Evolutionary conservation across 2,888 invertebrate species (phyloP).

Genomic region (Aleiodes alternator): DNA sequence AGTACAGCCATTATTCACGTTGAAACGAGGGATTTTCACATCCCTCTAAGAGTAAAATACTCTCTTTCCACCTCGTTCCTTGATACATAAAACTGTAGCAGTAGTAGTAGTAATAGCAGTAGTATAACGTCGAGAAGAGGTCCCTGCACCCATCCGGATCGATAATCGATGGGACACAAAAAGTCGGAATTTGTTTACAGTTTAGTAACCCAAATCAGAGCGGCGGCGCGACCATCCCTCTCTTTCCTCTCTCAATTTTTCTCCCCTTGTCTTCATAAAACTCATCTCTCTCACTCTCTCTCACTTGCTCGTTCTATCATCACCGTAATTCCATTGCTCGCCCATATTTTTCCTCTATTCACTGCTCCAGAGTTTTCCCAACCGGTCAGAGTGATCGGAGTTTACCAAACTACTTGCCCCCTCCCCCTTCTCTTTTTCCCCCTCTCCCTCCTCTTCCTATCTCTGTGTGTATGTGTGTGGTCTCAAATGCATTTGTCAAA

Average conservation of each 20-base stretch:
- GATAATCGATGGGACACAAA: slow-evolving; percentile 72
- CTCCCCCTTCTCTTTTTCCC: neutral
- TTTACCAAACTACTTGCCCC: slow-evolving; percentile 66
- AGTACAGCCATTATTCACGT: slow-evolving; percentile 10
- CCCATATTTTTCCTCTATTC: slow-evolving; percentile 50
- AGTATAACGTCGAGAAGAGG: slow-evolving; percentile 55
- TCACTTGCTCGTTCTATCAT: neutral
- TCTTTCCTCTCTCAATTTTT: neutral
- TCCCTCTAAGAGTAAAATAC: neutral
- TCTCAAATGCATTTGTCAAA: slow-evolving; percentile 71
- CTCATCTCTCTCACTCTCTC: slow-evolving; percentile 37
- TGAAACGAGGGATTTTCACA: slow-evolving; percentile 32
- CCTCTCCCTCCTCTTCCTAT: neutral
- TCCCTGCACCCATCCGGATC: slow-evolving; percentile 68
- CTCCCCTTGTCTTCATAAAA: slow-evolving; percentile 34
- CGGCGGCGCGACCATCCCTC: slow-evolving; percentile 31
- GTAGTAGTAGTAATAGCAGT: too few species aligned
- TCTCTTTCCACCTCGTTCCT: slow-evolving; percentile 4
- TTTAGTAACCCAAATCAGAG: slow-evolving; percentile 47
- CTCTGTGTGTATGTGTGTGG: slow-evolving; percentile 45
- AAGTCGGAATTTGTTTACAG: slow-evolving; percentile 73
- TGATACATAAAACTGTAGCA: neutral
- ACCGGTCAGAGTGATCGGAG: slow-evolving; percentile 62
- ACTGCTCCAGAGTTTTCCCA: slow-evolving; percentile 39
- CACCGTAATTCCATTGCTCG: slow-evolving; percentile 28